Base-by-base conservation (phyloP, 2,797 vertebrate species). In the Neosilurus mollespiculum region DNA sequence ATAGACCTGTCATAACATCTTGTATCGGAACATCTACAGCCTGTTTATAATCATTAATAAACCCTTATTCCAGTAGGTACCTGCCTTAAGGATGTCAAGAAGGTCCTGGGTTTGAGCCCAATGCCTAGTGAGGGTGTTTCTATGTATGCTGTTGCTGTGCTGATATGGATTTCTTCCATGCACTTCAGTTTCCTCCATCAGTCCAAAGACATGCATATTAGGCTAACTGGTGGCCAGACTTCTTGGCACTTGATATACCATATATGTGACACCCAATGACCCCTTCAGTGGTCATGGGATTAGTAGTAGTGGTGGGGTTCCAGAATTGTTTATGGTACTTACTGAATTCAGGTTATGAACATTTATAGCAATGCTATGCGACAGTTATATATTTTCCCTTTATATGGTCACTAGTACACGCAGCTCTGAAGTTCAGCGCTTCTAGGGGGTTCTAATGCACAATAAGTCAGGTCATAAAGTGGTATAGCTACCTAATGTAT, bases 351-450 rank as follows among this genome's bases (percentile, higher is more conserved):
- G 16, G 22, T 51, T 71, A 8, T 53, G 22, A 51, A 71, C 22
- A 53, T 24, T 71, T 3, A 51, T 53, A 8, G 3, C 66, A 71
- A 79, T 91, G 9, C 34, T 34, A 43, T 69, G 66, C 20, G 20
- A 43, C 37, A 10, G 4, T 6, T 69, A 22, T 22, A 37, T 49
- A 69, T 43, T 67, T 67, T 37, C 8, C 3, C 3, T 22, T 16
- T 9, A 30, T 34, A 30, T 66, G 64, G 30, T 66, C 64, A 30
- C 24, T n/a, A 62, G 61, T 20, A 43, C 16, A 1, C 9, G 10
- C 9, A 37, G 16, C 22, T 30, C 11, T 16, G 26, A 65, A 15
- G 5, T 30, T 2, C 43, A 43, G 43, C 26, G 14, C 26, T 66
- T 26, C 9, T 66, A 20, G 37, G 0, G 9, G 9, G 22, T 67